Evolutionary conservation across 92 coral and sea anemone genomes (phyloP), one percentile per base, ranked within the genome.

Genomic region (Muricea muricata): DNA sequence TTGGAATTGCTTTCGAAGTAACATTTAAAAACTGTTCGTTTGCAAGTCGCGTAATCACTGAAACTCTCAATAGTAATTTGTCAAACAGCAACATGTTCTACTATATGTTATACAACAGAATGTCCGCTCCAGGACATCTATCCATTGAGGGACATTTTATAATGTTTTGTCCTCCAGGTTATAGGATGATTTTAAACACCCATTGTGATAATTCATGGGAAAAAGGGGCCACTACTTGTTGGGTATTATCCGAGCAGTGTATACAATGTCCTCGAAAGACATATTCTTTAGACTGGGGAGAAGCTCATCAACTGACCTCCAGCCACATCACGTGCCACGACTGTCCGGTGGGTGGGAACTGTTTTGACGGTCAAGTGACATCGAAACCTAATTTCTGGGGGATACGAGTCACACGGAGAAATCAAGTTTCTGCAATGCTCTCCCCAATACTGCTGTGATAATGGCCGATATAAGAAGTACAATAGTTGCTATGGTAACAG

Each of bases 401-500:
- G 82, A 29, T 55, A 55, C 29, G 57, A 37, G 35, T 33, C 12
- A 7, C 55, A 77, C n/a, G n/a, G 1, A 18, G 20, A 21, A 55
- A 65, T 77, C n/a, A 7, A 26, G 2, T 77, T 77, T 37, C 30
- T 77, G 8, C 42, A 40, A 77, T 77, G 82, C 35, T 70, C 82
- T 7, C 82, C 70, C 20, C 14, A 34, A 6, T 57, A 77, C 82
- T 77, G 82, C 70, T 77, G 70, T 34, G 70, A 48, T 21, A n/a
- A 5, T 4, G 41, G 57, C 11, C 26, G 33, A 33, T 77, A 70
- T 70, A 11, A 7, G 14, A 7, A 69, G 7, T 77, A 34, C 25
- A 10, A 77, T 28, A 26, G 52, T 34, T 77, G 82, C 34, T 32
- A 35, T 55, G 82, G 82, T 18, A 77, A 77, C 70, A 55, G 82